phyloP scores from a whole-genome alignment of 2,888 invertebrate genomes.

The Bombylius major region DNA sequence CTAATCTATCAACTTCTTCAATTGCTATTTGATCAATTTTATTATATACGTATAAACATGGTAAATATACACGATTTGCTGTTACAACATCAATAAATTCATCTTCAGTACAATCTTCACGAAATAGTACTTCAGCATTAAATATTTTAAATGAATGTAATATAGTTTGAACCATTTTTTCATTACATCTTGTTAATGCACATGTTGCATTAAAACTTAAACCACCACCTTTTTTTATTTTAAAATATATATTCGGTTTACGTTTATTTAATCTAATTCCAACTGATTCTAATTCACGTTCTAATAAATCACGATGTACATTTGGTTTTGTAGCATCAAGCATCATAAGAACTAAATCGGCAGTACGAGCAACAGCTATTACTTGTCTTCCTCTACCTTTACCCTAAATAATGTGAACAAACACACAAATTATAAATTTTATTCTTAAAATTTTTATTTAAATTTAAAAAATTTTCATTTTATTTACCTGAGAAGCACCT shows the following conservation, averaged over 20 bases:
- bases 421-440: neutral
- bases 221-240: conserved; percentile 92
- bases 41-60: conserved; percentile 97
- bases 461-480: neutral
- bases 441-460: neutral
- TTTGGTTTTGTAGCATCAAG: conserved; percentile 97
- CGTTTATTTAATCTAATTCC: conserved; percentile 91
- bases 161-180: conserved; percentile 96
- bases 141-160: conserved; percentile 97
- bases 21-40: conserved; percentile 99
- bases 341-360: conserved; percentile 98
- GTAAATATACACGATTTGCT: conserved; percentile 89
- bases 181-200: conserved; percentile 81
- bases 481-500: conserved; percentile 72
- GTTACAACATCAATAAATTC: conserved; percentile 97
- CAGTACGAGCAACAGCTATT: conserved; percentile 96
- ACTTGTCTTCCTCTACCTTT: conserved; percentile 89
- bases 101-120: conserved; percentile 91
- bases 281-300: conserved; percentile 92
- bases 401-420: conserved; percentile 38
- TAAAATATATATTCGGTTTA: conserved; percentile 97
- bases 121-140: conserved; percentile 88
- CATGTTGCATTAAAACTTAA: conserved; percentile 95
- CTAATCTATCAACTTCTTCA: conserved; percentile 93
- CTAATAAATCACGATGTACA: conserved; percentile 81